Evolutionary conservation across 1,140 invertebrate species (phyloP).

Genomic region (Dreissena rostriformis): DNA sequence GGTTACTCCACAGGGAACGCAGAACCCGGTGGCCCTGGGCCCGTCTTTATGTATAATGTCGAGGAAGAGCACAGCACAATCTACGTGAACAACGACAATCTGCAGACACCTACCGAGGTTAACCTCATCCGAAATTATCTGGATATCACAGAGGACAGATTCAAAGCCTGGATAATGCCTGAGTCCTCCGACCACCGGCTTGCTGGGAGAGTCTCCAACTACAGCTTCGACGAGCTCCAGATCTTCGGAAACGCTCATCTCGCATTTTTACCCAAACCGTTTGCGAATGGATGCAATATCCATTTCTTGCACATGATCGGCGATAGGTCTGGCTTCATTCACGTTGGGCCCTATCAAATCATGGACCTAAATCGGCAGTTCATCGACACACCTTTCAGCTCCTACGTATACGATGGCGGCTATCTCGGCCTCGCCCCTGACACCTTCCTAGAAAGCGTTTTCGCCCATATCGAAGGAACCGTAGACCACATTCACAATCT

Average conservation of each 20-base stretch:
- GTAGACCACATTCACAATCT: constrained; percentile 72
- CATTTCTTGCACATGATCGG: constrained; percentile 74
- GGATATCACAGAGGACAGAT: constrained; percentile 66
- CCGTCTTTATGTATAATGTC: constrained; percentile 68
- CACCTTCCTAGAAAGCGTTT: constrained; percentile 68
- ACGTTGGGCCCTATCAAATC: constrained; percentile 70
- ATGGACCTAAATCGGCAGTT: constrained; percentile 69
- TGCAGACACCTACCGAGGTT: constrained; percentile 41
- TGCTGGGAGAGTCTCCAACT: constrained; percentile 63
- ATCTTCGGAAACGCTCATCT: constrained; percentile 74
- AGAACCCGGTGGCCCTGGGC: constrained; percentile 71
- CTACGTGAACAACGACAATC: constrained; percentile 67
- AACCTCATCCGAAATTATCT: constrained; percentile 63
- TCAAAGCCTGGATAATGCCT: constrained; percentile 74
- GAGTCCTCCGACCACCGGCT: constrained; percentile 63
- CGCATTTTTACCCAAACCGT: constrained; percentile 64
- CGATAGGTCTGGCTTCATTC: constrained; percentile 69
- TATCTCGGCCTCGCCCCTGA: constrained; percentile 73
- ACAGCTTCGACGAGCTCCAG: constrained; percentile 70
- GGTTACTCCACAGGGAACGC: constrained; percentile 52
- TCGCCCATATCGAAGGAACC: constrained; percentile 71
- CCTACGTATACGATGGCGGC: constrained; percentile 69
- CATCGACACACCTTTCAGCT: constrained; percentile 73
- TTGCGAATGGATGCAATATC: constrained; percentile 58
- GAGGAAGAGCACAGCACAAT: constrained; percentile 66